A percentile compares a stretch with the other conserved stretches of the same genome.
phyloP scores from a whole-genome alignment of 2,888 invertebrate genomes.

The Nymphalis c-album region DNA sequence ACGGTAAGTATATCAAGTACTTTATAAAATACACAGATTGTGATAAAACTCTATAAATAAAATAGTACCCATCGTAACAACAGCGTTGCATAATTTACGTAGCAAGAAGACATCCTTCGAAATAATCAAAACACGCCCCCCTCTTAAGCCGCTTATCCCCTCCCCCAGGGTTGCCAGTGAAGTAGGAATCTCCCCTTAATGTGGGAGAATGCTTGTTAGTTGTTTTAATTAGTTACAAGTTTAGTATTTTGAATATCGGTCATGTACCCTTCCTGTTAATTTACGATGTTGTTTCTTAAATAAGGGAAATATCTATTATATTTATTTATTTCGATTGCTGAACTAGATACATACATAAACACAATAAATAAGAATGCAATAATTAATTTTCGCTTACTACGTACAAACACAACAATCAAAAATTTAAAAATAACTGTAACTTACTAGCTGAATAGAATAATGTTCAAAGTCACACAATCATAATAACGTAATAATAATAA shows the following conservation, averaged over 20 bases:
- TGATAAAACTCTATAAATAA: slow-evolving; percentile 7
- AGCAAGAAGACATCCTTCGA: slow-evolving; percentile 78
- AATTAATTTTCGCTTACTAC: too few species aligned
- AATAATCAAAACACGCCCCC: slow-evolving; percentile 78
- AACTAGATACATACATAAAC: too few species aligned
- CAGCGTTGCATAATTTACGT: slow-evolving; percentile 77
- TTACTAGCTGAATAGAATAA: too few species aligned
- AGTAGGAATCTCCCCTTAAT: slow-evolving; percentile 58
- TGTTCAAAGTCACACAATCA: too few species aligned
- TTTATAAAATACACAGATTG: neutral
- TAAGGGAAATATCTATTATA: too few species aligned
- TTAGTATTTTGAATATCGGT: slow-evolving; percentile 42
- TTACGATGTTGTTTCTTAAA: too few species aligned
- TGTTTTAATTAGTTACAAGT: slow-evolving; percentile 75
- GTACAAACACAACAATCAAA: too few species aligned
- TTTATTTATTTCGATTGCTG: too few species aligned
- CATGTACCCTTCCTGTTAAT: slow-evolving; percentile 17
- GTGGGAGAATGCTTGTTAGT: slow-evolving; percentile 71
- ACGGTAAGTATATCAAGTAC: neutral
- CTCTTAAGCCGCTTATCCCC: slow-evolving; percentile 70
- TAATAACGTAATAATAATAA: too few species aligned
- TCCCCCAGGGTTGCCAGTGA: slow-evolving; percentile 53
- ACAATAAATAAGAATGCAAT: too few species aligned
- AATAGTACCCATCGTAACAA: slow-evolving; percentile 24
- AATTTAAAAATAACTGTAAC: too few species aligned